Evolutionary conservation across 64 coral and sea anemone genomes (phyloP).

Genomic region (Actinia equina): DNA sequence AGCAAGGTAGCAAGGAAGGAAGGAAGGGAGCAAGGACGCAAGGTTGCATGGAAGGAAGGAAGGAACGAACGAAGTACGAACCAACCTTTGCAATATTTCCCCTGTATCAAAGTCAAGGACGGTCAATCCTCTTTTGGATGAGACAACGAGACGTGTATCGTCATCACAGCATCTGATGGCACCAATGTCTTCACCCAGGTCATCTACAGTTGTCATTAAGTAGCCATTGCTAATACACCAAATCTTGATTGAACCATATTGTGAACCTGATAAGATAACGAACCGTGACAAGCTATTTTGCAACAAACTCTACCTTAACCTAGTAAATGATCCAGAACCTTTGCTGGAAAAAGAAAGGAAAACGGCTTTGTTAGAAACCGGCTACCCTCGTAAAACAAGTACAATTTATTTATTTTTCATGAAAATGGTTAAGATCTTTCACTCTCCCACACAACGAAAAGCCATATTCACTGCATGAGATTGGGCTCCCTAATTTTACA

Average conservation of each 20-base stretch:
- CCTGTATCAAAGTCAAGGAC: constrained; percentile 75
- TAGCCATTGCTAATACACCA: constrained; percentile 61
- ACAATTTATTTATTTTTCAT: too few relatives aligned
- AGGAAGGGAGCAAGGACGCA: too few relatives aligned
- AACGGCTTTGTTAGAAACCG: too few relatives aligned
- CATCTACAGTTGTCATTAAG: constrained; percentile 57
- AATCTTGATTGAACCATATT: constrained; percentile 62
- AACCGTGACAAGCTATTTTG: not conserved
- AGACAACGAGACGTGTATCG: constrained; percentile 60
- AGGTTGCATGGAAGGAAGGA: not conserved
- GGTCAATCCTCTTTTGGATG: constrained; percentile 62
- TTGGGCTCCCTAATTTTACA: too few relatives aligned
- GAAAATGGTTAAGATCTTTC: too few relatives aligned
- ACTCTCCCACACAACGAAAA: too few relatives aligned
- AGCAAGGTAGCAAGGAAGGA: too few relatives aligned
- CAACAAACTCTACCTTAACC: too few relatives aligned
- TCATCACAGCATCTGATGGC: constrained; percentile 47
- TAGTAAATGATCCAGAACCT: too few relatives aligned
- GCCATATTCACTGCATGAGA: too few relatives aligned
- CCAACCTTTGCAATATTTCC: constrained; percentile 53
- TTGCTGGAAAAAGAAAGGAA: too few relatives aligned
- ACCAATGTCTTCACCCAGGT: constrained; percentile 59
- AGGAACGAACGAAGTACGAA: not conserved
- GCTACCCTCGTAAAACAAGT: too few relatives aligned
- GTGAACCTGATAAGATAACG: not conserved